Percentiles rank a stretch among this genome's conserved stretches.
Evolutionary conservation across 2,888 invertebrate species (phyloP).

Genomic region (Eilema sororculum): DNA sequence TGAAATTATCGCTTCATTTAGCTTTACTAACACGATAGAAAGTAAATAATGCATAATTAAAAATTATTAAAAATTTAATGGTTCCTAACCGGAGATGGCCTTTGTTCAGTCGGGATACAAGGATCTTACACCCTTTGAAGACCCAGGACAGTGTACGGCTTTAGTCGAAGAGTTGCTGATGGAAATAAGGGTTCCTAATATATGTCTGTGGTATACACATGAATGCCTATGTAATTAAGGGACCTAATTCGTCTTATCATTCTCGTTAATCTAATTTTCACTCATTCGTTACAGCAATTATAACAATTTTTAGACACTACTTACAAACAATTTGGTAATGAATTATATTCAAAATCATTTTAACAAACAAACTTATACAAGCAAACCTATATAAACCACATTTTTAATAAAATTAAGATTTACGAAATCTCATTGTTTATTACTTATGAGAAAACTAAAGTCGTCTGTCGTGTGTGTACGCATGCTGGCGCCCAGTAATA

Average conservation of each 20-base stretch:
- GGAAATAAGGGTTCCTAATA: not conserved
- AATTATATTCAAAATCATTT: slow-evolving; percentile 45
- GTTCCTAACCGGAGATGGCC: too few relatives aligned
- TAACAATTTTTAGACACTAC: slow-evolving; percentile 41
- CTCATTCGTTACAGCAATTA: slow-evolving; percentile 1
- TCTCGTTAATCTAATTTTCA: slow-evolving; percentile 19
- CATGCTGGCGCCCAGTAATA: not conserved
- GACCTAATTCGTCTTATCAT: not conserved
- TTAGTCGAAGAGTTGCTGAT: too few relatives aligned
- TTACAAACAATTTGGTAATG: slow-evolving; percentile 61
- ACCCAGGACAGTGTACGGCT: too few relatives aligned
- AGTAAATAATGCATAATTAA: too few relatives aligned
- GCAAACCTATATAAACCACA: slow-evolving; percentile 30
- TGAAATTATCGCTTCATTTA: too few relatives aligned
- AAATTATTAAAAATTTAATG: too few relatives aligned
- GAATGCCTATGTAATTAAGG: not conserved
- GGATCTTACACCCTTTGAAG: too few relatives aligned
- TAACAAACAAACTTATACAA: slow-evolving; percentile 34
- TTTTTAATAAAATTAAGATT: slow-evolving; percentile 44
- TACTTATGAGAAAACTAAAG: not conserved
- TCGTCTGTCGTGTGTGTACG: not conserved
- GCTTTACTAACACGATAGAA: too few relatives aligned
- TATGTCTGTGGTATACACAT: too few relatives aligned
- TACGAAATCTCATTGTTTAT: slow-evolving; percentile 46
- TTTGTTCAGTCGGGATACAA: too few relatives aligned